Evolutionary conservation across 2,888 invertebrate genomes (phyloP).

Genomic region (Pasiphila rectangulata): DNA sequence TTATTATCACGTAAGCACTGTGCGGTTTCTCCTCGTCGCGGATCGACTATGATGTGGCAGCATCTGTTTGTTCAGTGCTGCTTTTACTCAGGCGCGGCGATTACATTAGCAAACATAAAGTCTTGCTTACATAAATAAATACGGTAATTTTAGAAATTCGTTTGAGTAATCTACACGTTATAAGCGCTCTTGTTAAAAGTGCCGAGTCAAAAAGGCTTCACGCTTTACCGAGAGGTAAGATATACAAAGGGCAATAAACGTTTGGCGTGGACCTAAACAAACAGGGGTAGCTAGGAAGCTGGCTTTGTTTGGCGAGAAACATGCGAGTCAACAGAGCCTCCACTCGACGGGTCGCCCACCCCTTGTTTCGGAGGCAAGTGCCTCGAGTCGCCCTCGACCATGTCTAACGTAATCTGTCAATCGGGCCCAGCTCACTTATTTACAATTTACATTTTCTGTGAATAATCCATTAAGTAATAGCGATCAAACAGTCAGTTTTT

Average conservation of each 20-base stretch:
- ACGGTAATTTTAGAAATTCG: slow-evolving; percentile 34
- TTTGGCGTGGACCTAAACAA: slow-evolving; percentile 77
- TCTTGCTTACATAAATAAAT: slow-evolving; percentile 39
- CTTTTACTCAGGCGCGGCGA: slow-evolving; percentile 40
- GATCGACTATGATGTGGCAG: slow-evolving; percentile 43
- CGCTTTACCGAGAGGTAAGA: slow-evolving; percentile 73
- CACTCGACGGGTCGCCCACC: slow-evolving; percentile 40
- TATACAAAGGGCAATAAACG: slow-evolving; percentile 79
- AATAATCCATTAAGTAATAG: background rate
- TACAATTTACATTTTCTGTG: slow-evolving; percentile 9
- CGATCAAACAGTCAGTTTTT: background rate
- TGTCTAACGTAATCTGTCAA: slow-evolving; percentile 57
- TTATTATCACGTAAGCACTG: slow-evolving; percentile 52
- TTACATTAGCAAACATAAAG: slow-evolving; percentile 40
- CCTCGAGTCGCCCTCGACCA: slow-evolving; percentile 39
- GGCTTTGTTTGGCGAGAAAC: slow-evolving; percentile 77
- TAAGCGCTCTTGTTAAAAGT: slow-evolving; percentile 76
- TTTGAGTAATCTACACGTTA: slow-evolving; percentile 61
- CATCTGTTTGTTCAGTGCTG: slow-evolving; percentile 40
- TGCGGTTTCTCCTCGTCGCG: slow-evolving; percentile 49
- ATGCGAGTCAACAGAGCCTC: slow-evolving; percentile 69
- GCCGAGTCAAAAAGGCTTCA: slow-evolving; percentile 78
- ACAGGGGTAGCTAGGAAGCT: slow-evolving; percentile 80
- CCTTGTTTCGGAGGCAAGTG: slow-evolving; percentile 37
- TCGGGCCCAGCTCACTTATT: slow-evolving; percentile 38